Evolutionary conservation across 2,113 vertebrate species (phyloP), one percentile per base, ranked within the genome.

Genomic region (Crotalus helleri): DNA sequence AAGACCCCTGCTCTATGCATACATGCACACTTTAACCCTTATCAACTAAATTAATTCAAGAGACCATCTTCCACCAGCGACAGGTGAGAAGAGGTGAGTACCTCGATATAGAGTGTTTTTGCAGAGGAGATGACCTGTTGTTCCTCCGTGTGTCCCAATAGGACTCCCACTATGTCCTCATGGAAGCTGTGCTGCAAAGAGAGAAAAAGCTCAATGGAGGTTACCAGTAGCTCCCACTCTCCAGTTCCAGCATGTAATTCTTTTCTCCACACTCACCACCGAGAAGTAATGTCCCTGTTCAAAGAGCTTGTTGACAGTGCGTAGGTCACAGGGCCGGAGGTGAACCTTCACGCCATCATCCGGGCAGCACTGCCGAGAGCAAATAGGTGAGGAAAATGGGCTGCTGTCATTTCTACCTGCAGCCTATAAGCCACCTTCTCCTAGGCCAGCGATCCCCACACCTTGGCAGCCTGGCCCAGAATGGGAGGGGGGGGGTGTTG

Each of bases 281-380:
- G 98, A 98, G 1, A 97, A 98, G 94, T 99, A 99, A 96, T 98
- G 97, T 90, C 98, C 98, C 91, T 98, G 98, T 95, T 99, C 98
- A 91, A 99, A 98, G 94, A 98, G 98, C 96, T 98, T 98, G 92
- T 98, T 98, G 49, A 99, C 97, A 10, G 98, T 97, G 91, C 98
- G 96, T 46, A 99, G 98, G 95, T 98, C 98, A 91, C 98, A 99
- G 92, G 98, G 97, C 29, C 97, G 89, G 96, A 95, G 55, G 94
- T 96, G 81, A 94, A 93, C 97, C 87, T 98, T 98, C 29, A 92
- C 74, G 15, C 94, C 96, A 49, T 95, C 96, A 85, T 97, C 97
- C 26, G 96, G 97, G 49, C 94, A 96, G 96, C 98, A 98, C 98
- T 99, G 94, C 10, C 1, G 51, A 29, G 9, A 44, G 46, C 55